Conservation (phyloP, 2,888 invertebrate genomes). For the Lochmaea capreae region DNA sequence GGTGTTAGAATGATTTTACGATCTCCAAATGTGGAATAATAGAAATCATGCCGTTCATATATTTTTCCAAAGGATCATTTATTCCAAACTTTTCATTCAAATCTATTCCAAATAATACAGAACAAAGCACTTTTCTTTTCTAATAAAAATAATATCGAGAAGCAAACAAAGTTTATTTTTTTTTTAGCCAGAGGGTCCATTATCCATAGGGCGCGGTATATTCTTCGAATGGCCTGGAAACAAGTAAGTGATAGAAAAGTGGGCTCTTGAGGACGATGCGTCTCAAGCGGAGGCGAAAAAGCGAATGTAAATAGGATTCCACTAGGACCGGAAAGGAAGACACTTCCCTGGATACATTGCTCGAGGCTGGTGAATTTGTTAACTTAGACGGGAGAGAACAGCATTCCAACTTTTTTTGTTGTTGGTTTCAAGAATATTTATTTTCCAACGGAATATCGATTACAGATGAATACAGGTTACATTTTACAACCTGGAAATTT, state of each 20-base stretch:
- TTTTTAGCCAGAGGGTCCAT: constrained; percentile 51
- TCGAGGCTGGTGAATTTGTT: constrained; percentile 48
- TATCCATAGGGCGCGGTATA: constrained; percentile 54
- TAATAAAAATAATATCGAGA: constrained; percentile 26
- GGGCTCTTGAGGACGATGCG: constrained; percentile 57
- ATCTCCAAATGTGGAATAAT: neutral
- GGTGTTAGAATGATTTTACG: no score
- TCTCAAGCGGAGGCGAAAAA: constrained; percentile 53
- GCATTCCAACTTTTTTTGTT: constrained; percentile 2
- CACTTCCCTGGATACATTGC: constrained; percentile 33
- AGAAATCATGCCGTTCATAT: neutral
- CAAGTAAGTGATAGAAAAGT: constrained; percentile 59
- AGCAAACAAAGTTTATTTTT: constrained; percentile 47
- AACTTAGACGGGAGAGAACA: constrained; percentile 21
- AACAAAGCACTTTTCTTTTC: constrained; percentile 28
- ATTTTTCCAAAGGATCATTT: neutral
- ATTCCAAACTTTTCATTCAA: neutral
- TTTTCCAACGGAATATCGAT: constrained; percentile 15
- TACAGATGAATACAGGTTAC: neutral
- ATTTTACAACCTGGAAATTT: no score
- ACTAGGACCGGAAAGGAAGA: constrained; percentile 36
- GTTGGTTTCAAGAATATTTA: neutral
- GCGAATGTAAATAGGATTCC: constrained; percentile 57
- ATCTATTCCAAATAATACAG: constrained; percentile 6
- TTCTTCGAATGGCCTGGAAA: constrained; percentile 56